phyloP scores from a whole-genome alignment of 2,797 vertebrate species.

The Anabacerthia variegaticeps region DNA sequence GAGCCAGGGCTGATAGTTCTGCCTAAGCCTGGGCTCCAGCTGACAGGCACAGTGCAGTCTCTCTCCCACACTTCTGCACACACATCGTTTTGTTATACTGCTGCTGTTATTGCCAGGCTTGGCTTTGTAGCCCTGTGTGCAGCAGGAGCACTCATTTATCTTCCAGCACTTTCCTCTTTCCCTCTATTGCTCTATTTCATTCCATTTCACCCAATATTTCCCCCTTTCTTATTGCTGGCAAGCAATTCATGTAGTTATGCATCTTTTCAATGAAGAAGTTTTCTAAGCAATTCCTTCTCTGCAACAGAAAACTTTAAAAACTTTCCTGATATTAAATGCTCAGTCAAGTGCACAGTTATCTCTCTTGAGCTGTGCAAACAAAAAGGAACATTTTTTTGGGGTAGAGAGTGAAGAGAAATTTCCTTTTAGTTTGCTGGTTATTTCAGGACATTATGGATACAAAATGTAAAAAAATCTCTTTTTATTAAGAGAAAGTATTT shows the following conservation, averaged over 20 bases:
- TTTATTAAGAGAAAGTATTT: background rate
- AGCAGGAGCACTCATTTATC: slow-evolving; percentile 16
- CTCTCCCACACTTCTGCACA: background rate
- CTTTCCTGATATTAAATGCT: slow-evolving; percentile 67
- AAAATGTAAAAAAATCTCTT: background rate
- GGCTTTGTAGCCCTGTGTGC: background rate
- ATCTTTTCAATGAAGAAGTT: slow-evolving; percentile 40
- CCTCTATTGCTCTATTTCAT: slow-evolving; percentile 52
- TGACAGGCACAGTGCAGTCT: background rate
- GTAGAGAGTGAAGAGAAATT: background rate
- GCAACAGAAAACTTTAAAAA: slow-evolving; percentile 60
- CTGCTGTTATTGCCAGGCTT: background rate
- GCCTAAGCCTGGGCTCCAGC: background rate
- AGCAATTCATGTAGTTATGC: slow-evolving; percentile 68
- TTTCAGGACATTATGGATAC: background rate
- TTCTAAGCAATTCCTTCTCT: slow-evolving; percentile 59
- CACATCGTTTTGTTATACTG: fast-evolving
- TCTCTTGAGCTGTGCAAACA: background rate
- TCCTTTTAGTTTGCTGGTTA: background rate
- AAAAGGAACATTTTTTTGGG: background rate
- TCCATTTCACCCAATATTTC: slow-evolving; percentile 75
- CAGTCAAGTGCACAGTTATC: background rate
- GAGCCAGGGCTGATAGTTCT: background rate
- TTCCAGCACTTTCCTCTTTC: slow-evolving; percentile 47
- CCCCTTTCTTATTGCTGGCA: slow-evolving; percentile 68